A percentile compares a stretch with the other conserved stretches of the same genome.
Evolutionary conservation across 2,888 invertebrate genomes (phyloP).

Genomic region (Labia minor): DNA sequence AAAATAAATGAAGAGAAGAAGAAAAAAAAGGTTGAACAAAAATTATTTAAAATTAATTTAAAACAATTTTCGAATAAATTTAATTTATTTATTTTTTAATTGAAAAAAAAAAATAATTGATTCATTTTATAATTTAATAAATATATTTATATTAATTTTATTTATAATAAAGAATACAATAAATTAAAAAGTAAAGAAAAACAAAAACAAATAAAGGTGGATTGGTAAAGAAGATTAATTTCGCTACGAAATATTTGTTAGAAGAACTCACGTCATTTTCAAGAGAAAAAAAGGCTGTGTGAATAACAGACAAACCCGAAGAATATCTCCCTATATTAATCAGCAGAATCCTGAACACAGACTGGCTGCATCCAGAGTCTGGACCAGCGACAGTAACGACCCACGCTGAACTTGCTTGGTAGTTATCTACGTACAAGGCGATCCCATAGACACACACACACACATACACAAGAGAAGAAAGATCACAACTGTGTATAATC

Average conservation of each 20-base stretch:
- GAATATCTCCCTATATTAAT: not conserved
- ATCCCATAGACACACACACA: not conserved
- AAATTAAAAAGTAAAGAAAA: too few relatives aligned
- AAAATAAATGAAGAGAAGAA: too few relatives aligned
- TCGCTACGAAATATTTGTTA: not conserved
- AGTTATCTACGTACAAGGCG: slow-evolving; percentile 13
- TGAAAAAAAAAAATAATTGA: too few relatives aligned
- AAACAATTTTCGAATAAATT: too few relatives aligned
- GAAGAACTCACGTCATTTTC: not conserved
- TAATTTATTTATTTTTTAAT: too few relatives aligned
- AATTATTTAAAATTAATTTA: too few relatives aligned
- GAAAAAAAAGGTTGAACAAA: too few relatives aligned
- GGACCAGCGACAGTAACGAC: not conserved
- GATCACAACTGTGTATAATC: not conserved
- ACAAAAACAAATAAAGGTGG: too few relatives aligned
- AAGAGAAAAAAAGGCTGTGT: not conserved
- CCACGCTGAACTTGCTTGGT: not conserved
- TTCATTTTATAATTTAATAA: too few relatives aligned
- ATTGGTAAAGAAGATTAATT: not conserved
- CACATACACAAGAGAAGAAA: not conserved
- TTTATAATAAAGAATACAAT: too few relatives aligned
- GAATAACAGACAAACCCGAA: not conserved
- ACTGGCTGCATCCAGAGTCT: not conserved
- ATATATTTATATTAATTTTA: too few relatives aligned
- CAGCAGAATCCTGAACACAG: not conserved